These are phyloP conservation scores for Hippocampus kuda DNA, from an alignment of 2,797 vertebrate species.

Conservation along the genomic window DNA sequence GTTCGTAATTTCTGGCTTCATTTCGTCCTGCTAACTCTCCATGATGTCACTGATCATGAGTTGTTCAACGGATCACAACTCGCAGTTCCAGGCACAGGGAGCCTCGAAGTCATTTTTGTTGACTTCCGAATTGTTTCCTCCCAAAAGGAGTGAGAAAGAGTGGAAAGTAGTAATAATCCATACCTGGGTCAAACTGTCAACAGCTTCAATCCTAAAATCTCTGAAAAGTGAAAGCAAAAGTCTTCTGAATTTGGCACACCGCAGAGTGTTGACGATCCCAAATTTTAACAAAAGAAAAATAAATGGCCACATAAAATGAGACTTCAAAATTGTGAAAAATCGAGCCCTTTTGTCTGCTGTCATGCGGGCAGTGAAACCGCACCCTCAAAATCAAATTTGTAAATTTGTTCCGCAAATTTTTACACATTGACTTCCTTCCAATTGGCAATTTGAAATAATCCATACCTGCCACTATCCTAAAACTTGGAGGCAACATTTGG, in stretches of 20 bases:
- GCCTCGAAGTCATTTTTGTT: background rate
- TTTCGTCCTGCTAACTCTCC: background rate
- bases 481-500: background rate
- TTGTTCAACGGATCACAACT: background rate
- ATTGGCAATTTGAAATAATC: too few relatives aligned
- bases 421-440: too few relatives aligned
- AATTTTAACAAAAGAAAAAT: background rate
- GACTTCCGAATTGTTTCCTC: background rate
- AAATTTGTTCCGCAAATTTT: too few relatives aligned
- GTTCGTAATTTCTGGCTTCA: background rate
- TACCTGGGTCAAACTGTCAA: background rate
- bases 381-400: too few relatives aligned
- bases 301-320: too few relatives aligned
- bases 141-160: background rate
- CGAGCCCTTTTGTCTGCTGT: background rate
- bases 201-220: too few relatives aligned
- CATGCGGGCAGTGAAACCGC: too few relatives aligned
- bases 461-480: too few relatives aligned
- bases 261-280: background rate
- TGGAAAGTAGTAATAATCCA: background rate
- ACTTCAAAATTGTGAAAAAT: background rate
- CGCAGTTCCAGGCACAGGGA: background rate
- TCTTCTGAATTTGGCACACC: background rate
- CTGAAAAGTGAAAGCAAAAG: background rate
- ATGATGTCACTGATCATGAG: background rate